phyloP scores from a whole-genome alignment of 2,113 vertebrate genomes.

The Triplophysa dalaica region DNA sequence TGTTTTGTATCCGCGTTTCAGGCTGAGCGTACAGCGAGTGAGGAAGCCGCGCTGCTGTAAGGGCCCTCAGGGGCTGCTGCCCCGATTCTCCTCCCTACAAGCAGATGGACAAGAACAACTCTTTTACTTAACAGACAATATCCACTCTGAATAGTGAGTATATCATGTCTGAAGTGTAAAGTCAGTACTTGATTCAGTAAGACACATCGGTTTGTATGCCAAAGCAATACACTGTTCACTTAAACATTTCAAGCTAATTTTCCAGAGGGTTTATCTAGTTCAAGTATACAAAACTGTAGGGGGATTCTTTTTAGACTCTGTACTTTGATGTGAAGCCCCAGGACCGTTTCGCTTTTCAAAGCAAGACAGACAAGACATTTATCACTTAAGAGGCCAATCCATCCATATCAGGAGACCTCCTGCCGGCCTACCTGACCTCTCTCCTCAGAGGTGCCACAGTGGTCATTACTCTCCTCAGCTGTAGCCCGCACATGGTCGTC shows the following conservation, averaged over 20 bases:
- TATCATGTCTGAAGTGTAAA: background rate
- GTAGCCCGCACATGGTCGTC: background rate
- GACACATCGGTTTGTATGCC: no score
- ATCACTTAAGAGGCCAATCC: constrained; percentile 52
- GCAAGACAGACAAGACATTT: constrained; percentile 47
- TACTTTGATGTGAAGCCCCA: background rate
- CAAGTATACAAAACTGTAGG: background rate
- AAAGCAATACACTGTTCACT: background rate
- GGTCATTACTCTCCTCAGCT: constrained; percentile 64
- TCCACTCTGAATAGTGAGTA: constrained; percentile 94
- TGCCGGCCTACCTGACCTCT: constrained; percentile 60
- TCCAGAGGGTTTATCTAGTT: background rate
- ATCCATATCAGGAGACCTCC: constrained; percentile 63
- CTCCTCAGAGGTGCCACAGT: constrained; percentile 59
- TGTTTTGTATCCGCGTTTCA: constrained; percentile 58
- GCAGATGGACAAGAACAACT: constrained; percentile 95
- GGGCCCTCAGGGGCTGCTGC: constrained; percentile 90
- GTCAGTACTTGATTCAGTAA: background rate
- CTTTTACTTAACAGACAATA: constrained; percentile 91
- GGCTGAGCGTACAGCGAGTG: constrained; percentile 81
- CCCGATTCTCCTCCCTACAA: constrained; percentile 82
- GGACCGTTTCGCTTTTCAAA: constrained; percentile 8
- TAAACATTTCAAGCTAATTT: background rate
- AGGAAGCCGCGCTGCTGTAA: constrained; percentile 90
- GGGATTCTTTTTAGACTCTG: background rate